Conservation (phyloP, 2,797 vertebrate genomes). For the Aldrovandia affinis region DNA sequence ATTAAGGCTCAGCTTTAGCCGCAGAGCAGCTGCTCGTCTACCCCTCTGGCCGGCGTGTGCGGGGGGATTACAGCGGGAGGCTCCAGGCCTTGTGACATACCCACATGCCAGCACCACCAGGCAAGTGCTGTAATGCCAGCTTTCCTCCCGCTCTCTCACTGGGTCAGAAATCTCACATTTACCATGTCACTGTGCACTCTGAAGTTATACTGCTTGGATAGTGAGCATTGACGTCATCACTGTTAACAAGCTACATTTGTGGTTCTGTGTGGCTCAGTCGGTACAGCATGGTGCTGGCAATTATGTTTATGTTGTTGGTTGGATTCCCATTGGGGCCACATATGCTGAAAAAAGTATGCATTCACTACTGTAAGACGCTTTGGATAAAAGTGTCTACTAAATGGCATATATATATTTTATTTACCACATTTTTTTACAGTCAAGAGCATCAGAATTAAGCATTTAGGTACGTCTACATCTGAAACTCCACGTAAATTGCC, state of each 20-base stretch:
- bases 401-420: too few species aligned
- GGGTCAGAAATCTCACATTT: neutral
- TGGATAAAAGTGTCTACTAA: too few species aligned
- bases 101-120: neutral
- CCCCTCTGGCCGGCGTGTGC: neutral
- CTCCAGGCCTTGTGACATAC: neutral
- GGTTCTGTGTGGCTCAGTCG: too few species aligned
- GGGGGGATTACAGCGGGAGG: neutral
- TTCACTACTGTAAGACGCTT: too few species aligned
- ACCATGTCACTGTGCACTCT: neutral
- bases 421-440: too few species aligned
- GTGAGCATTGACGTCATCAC: neutral
- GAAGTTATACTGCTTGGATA: neutral
- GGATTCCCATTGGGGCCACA: too few species aligned
- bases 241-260: neutral
- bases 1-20: neutral
- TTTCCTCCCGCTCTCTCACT: neutral
- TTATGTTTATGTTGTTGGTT: too few species aligned
- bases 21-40: neutral
- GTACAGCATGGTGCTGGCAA: too few species aligned
- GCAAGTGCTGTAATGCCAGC: neutral
- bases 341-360: too few species aligned
- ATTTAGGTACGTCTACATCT: neutral
- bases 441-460: neutral
- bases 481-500: neutral